Evolutionary conservation across 2,888 invertebrate genomes (phyloP).

Genomic region (Globia sparganii): DNA sequence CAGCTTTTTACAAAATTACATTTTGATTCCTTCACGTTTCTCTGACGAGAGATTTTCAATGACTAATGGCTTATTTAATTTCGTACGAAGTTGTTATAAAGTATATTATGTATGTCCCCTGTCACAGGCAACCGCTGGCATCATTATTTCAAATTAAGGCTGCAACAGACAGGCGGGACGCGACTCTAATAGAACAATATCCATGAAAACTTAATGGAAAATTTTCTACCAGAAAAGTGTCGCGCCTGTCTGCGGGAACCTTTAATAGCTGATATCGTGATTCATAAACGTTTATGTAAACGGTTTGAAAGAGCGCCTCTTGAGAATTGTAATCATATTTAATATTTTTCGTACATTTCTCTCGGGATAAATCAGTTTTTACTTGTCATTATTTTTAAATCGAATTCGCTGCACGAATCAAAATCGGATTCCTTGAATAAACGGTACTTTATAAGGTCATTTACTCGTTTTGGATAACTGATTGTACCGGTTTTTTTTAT

Average conservation of each 20-base stretch:
- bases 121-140: constrained; percentile 30
- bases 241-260: background rate
- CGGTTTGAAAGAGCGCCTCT: constrained; percentile 36
- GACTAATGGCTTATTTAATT: constrained; percentile 78
- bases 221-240: background rate
- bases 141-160: constrained; percentile 27
- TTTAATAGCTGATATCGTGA: constrained; percentile 44
- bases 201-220: background rate
- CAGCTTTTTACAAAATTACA: constrained; percentile 76
- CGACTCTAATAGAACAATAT: background rate
- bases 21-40: constrained; percentile 72
- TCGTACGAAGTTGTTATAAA: constrained; percentile 65
- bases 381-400: constrained; percentile 21
- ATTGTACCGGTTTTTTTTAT: constrained; percentile 53
- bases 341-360: constrained; percentile 25
- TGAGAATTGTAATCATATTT: constrained; percentile 65
- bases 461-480: constrained; percentile 50
- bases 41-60: constrained; percentile 68
- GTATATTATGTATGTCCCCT: constrained; percentile 62
- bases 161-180: background rate
- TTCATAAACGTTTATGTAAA: constrained; percentile 46
- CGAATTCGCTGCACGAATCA: constrained; percentile 32
- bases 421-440: constrained; percentile 50
- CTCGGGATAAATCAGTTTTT: constrained; percentile 20
- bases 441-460: constrained; percentile 59